Evolutionary conservation across 2,113 vertebrate genomes (phyloP).

Genomic region (Equus quagga): DNA sequence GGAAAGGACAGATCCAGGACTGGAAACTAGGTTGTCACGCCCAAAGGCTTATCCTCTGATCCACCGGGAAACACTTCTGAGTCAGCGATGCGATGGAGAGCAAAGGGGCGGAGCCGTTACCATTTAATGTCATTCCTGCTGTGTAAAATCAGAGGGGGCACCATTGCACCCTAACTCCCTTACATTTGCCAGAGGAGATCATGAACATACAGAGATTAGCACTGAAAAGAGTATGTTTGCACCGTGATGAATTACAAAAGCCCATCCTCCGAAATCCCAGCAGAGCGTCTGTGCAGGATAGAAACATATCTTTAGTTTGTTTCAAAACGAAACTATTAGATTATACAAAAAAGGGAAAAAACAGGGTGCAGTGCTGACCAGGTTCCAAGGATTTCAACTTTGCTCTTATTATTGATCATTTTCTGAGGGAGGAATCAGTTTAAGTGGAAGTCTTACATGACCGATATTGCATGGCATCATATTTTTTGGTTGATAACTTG

Average conservation of each 20-base stretch:
- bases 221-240: background rate
- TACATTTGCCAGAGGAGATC: background rate
- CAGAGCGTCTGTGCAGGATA: background rate
- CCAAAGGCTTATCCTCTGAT: background rate
- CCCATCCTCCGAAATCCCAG: background rate
- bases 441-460: background rate
- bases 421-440: background rate
- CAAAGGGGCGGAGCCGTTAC: background rate
- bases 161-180: background rate
- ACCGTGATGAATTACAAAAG: background rate
- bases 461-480: background rate
- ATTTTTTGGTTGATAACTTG: background rate
- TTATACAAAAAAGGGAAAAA: background rate
- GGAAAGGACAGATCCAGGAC: background rate
- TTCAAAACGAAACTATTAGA: slow-evolving; percentile 41
- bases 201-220: background rate
- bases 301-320: background rate
- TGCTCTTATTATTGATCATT: background rate
- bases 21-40: background rate
- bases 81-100: background rate
- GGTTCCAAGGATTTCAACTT: background rate
- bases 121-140: background rate
- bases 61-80: too few species aligned
- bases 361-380: background rate
- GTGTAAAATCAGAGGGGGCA: background rate